phyloP scores from a whole-genome alignment of 30 jellyfish, hydroid and myxozoan genomes.

The Aurelia coerulea region DNA sequence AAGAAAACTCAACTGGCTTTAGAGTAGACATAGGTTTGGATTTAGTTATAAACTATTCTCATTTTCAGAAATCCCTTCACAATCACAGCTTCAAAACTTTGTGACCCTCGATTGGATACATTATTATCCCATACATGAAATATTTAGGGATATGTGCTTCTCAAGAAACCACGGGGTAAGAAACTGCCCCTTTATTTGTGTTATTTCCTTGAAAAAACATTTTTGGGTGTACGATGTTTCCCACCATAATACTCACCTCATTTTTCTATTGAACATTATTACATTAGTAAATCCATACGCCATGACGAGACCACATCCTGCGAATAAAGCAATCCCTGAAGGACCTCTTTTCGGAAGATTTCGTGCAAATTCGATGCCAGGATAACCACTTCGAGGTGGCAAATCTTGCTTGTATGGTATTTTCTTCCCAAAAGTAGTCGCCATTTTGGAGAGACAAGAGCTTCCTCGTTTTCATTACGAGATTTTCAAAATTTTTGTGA shows the following conservation, averaged over 20 bases:
- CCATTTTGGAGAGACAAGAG: constrained; percentile 59
- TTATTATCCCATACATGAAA: too few relatives aligned
- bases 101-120: too few relatives aligned
- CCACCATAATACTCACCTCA: constrained; percentile 62
- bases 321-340: constrained; percentile 87
- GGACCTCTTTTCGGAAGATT: constrained; percentile 93
- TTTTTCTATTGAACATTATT: constrained; percentile 65
- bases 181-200: too few relatives aligned
- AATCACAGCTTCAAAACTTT: too few relatives aligned
- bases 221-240: background rate
- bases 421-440: constrained; percentile 78
- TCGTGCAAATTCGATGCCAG: constrained; percentile 70
- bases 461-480: background rate
- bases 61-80: too few relatives aligned
- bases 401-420: constrained; percentile 92
- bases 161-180: too few relatives aligned
- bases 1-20: too few relatives aligned
- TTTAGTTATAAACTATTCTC: too few relatives aligned
- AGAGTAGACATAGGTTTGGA: too few relatives aligned
- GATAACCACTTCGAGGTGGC: constrained; percentile 99
- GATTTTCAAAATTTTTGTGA: background rate
- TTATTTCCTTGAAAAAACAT: too few relatives aligned
- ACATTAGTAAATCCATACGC: constrained; percentile 83
- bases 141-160: too few relatives aligned
- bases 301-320: constrained; percentile 85